A percentile compares a stretch with the other conserved stretches of the same genome.
These are phyloP conservation scores for Rotaria socialis DNA, from an alignment of 2,888 invertebrate species.

Conservation along the genomic window DNA sequence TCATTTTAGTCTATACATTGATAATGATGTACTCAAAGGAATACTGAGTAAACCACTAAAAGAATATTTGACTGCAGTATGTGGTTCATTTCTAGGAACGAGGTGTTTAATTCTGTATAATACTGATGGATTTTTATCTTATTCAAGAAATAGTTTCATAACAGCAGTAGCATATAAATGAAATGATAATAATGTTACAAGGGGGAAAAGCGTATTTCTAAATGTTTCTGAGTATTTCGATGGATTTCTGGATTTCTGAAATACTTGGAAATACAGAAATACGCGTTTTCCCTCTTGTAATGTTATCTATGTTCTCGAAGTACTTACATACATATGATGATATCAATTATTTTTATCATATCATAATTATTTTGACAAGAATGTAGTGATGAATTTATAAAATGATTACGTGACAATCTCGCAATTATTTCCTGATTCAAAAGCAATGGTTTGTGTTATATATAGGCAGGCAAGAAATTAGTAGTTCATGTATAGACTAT, in stretches of 20 bases:
- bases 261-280: too few species aligned
- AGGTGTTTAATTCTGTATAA: constrained; percentile 92
- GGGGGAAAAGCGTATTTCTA: too few species aligned
- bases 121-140: constrained; percentile 76
- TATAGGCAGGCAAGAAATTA: too few species aligned
- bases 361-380: constrained; percentile 49
- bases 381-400: constrained; percentile 74
- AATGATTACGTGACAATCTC: constrained; percentile 87
- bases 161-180: constrained; percentile 86
- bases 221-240: too few species aligned
- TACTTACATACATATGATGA: constrained; percentile 55
- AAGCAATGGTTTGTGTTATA: constrained; percentile 60
- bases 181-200: constrained; percentile 73
- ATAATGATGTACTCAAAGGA: constrained; percentile 69
- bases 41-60: constrained; percentile 40
- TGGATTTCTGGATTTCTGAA: too few species aligned
- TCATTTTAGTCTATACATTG: constrained; percentile 74
- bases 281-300: too few species aligned
- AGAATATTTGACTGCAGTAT: too few species aligned
- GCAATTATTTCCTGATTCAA: constrained; percentile 74
- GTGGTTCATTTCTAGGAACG: constrained; percentile 64
- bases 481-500: too few species aligned
- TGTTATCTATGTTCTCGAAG: constrained; percentile 87
- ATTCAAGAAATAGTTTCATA: constrained; percentile 80
- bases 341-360: too few species aligned